phyloP scores from a whole-genome alignment of 2,113 vertebrate genomes.

The Otus sunia region DNA sequence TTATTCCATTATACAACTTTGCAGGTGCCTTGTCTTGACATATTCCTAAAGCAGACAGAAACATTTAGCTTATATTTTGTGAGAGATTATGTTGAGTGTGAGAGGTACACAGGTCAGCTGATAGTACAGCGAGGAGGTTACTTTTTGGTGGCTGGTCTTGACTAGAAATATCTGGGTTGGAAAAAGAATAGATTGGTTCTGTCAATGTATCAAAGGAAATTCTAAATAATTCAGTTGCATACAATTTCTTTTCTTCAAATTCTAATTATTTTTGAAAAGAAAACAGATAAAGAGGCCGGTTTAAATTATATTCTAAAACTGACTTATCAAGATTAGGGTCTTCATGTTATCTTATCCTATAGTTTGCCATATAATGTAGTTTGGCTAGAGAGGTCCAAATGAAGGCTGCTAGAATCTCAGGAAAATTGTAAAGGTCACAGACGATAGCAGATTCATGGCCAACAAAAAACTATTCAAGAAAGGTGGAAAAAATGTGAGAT shows the following conservation, averaged over 20 bases:
- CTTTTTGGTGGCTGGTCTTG: background rate
- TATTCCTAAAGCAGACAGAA: background rate
- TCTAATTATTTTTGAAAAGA: background rate
- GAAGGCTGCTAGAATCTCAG: background rate
- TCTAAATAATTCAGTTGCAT: background rate
- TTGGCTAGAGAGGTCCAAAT: background rate
- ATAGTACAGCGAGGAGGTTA: background rate
- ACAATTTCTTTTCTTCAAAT: background rate
- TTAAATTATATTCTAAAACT: background rate
- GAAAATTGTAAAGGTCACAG: background rate
- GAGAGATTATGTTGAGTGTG: background rate
- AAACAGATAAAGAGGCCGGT: accelerated
- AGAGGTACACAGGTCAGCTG: background rate
- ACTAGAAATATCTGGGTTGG: background rate
- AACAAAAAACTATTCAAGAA: background rate
- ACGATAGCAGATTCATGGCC: background rate
- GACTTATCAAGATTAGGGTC: background rate
- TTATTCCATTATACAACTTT: background rate
- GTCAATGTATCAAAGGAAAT: background rate
- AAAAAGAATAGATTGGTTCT: background rate
- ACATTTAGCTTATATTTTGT: background rate
- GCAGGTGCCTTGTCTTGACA: background rate
- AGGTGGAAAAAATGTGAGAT: background rate
- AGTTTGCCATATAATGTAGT: background rate
- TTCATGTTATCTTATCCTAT: background rate